Percentiles rank a stretch among this genome's conserved stretches.
phyloP scores from a whole-genome alignment of 2,888 invertebrate species.

The Athrips mouffetella region DNA sequence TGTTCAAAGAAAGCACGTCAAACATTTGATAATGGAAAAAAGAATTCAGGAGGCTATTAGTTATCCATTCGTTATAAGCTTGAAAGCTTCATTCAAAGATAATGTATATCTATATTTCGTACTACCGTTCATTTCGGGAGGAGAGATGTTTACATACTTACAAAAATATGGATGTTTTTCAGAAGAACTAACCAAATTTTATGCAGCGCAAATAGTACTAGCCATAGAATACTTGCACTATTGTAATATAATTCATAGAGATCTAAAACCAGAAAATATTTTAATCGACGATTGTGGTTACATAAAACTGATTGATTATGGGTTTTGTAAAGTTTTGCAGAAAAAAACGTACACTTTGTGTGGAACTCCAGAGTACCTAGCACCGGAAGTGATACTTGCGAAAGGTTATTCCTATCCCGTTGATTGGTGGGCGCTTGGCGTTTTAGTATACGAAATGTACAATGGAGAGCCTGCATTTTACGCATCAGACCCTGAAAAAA shows the following conservation, averaged over 20 bases:
- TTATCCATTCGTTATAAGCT: conserved; percentile 90
- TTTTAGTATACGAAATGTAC: conserved; percentile 92
- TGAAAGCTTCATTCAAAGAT: conserved; percentile 91
- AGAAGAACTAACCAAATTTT: conserved; percentile 89
- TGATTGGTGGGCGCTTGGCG: conserved; percentile 97
- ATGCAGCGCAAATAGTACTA: conserved; percentile 91
- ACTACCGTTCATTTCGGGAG: conserved; percentile 90
- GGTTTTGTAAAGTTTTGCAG: conserved; percentile 89
- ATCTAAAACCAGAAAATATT: conserved; percentile 94
- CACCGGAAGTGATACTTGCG: conserved; percentile 92
- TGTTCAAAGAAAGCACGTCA: conserved; percentile 92
- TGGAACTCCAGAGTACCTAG: conserved; percentile 97
- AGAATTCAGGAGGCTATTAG: conserved; percentile 87
- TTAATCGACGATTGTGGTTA: conserved; percentile 87
- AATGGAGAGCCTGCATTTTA: conserved; percentile 95
- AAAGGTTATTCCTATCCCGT: conserved; percentile 94
- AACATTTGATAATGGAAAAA: conserved; percentile 92
- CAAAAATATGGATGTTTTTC: conserved; percentile 81
- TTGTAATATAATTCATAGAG: conserved; percentile 90
- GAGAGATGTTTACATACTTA: conserved; percentile 90
- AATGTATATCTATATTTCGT: conserved; percentile 89
- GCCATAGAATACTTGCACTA: conserved; percentile 94
- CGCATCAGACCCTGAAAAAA: conserved; percentile 90
- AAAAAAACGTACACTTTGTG: conserved; percentile 93
- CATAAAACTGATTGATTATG: conserved; percentile 92